Conservation (phyloP, 2,888 invertebrate species). For the Cartodere bifasciata region DNA sequence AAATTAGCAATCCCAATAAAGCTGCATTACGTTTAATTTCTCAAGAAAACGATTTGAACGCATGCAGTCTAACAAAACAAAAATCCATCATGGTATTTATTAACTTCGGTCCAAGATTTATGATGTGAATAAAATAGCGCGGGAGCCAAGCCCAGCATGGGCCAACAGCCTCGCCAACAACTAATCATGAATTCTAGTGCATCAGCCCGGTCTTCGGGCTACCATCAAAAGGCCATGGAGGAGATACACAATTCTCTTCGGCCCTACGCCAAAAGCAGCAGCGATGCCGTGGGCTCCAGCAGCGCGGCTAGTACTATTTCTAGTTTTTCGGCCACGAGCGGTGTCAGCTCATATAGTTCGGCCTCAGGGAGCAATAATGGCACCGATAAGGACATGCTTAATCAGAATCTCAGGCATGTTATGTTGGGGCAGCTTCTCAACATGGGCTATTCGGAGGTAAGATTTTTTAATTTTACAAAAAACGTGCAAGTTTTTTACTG, state of each 20-base stretch:
- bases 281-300: conserved; percentile 50
- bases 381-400: conserved; percentile 50
- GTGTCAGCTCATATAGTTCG: conserved; percentile 46
- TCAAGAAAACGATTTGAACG: too few species aligned
- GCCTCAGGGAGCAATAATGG: conserved; percentile 34
- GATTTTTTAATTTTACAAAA: conserved; percentile 9
- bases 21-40: too few species aligned
- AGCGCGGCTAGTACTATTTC: conserved; percentile 66
- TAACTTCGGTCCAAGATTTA: conserved; percentile 5
- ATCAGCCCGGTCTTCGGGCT: conserved; percentile 49
- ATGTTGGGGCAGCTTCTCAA: conserved; percentile 52
- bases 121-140: conserved; percentile 33
- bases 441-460: conserved; percentile 66
- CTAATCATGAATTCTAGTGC: conserved; percentile 51
- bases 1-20: too few species aligned
- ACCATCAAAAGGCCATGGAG: conserved; percentile 77
- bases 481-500: not conserved
- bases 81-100: not conserved
- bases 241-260: conserved; percentile 72
- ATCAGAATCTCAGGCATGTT: conserved; percentile 50
- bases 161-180: conserved; percentile 36
- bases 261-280: conserved; percentile 57
- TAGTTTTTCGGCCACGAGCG: conserved; percentile 47
- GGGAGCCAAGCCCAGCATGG: conserved; percentile 43
- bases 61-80: not conserved